Conservation (phyloP, 2,797 vertebrate species). For the Xenops minutus region DNA sequence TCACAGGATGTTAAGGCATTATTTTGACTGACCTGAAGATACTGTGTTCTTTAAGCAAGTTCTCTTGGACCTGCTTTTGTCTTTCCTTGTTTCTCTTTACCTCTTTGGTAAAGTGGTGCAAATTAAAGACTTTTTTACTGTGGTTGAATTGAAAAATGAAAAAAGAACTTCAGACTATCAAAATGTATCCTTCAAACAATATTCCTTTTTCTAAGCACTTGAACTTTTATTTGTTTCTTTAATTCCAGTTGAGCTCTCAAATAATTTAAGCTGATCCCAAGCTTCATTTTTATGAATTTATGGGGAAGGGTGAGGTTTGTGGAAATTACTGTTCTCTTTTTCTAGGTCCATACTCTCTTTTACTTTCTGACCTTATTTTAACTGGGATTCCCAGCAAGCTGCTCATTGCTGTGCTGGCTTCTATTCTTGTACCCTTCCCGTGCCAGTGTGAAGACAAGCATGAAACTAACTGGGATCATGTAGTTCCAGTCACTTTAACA, state of each 20-base stretch:
- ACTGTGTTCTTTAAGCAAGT: not conserved
- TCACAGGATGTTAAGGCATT: not conserved
- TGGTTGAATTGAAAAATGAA: not conserved
- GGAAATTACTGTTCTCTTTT: not conserved
- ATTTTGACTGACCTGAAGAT: not conserved
- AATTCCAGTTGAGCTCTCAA: not conserved
- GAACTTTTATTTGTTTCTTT: not conserved
- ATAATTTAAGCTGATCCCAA: not conserved
- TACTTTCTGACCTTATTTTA: not conserved
- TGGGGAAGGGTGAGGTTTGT: not conserved
- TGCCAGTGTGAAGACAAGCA: not conserved
- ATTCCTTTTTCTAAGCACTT: not conserved
- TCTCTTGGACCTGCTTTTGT: not conserved
- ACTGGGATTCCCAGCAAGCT: not conserved
- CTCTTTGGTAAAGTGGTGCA: not conserved
- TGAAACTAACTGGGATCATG: not conserved
- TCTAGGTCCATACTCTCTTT: not conserved
- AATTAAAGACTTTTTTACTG: not conserved
- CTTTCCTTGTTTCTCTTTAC: not conserved
- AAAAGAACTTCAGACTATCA: not conserved
- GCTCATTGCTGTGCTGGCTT: not conserved
- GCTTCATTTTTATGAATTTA: not conserved
- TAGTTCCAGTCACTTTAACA: constrained; percentile 13
- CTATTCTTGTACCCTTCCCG: not conserved
- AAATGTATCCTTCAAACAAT: not conserved